A percentile compares a stretch with the other conserved stretches of the same genome.
These are phyloP conservation scores for Cirrhinus molitorella DNA, from an alignment of 2,797 vertebrate genomes.

Conservation along the genomic window DNA sequence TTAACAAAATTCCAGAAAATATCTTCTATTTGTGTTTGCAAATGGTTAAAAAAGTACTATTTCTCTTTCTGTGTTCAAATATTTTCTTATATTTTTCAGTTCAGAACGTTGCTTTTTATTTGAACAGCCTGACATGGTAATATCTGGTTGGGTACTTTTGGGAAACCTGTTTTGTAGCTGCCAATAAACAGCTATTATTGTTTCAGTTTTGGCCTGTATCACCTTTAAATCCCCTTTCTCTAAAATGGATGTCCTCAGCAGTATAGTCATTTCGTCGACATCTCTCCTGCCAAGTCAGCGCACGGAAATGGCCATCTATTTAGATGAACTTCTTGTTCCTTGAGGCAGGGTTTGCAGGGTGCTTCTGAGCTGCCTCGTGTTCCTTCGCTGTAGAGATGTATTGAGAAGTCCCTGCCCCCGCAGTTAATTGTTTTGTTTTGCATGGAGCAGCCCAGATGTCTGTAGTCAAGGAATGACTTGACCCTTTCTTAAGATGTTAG, in stretches of 20 bases:
- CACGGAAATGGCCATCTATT: background rate
- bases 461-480: constrained; percentile 70
- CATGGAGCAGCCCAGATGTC: constrained; percentile 67
- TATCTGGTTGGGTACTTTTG: background rate
- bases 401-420: constrained; percentile 62
- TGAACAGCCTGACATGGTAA: no score
- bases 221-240: constrained; percentile 8
- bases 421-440: constrained; percentile 71
- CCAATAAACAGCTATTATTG: background rate
- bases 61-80: background rate
- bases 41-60: background rate
- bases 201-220: background rate
- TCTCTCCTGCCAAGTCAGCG: constrained; percentile 36
- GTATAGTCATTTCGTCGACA: background rate
- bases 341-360: background rate
- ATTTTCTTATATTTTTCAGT: background rate
- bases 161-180: background rate
- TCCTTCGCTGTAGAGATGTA: constrained; percentile 48
- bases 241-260: constrained; percentile 12
- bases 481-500: constrained; percentile 68
- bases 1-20: no score
- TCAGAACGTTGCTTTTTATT: background rate
- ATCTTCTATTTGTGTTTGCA: background rate
- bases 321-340: constrained; percentile 6
- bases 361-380: constrained; percentile 16